Conservation (phyloP, 2,113 vertebrate species). For the Uropsilus gracilis region DNA sequence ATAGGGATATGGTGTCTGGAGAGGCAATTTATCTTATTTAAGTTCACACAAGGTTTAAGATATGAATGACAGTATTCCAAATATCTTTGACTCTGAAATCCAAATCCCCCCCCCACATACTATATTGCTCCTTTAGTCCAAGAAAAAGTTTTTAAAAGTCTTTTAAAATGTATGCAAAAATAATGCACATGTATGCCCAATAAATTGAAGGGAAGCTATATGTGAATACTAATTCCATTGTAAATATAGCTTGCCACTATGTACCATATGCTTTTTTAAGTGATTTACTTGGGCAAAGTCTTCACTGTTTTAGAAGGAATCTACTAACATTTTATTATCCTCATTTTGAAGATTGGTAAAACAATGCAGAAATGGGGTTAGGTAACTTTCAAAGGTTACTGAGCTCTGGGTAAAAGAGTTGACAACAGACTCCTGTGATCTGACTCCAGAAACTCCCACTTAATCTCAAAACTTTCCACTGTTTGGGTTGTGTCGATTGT, state of each 20-base stretch:
- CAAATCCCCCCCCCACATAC: neutral
- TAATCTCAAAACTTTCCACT: neutral
- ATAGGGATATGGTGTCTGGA: neutral
- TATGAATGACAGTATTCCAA: neutral
- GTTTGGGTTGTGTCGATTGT: neutral
- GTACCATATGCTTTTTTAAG: neutral
- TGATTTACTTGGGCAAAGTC: neutral
- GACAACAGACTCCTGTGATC: neutral
- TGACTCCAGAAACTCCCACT: neutral
- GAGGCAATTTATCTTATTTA: neutral
- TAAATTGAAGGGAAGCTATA: neutral
- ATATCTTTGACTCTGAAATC: neutral
- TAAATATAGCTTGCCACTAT: neutral
- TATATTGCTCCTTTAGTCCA: neutral
- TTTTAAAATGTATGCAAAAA: neutral
- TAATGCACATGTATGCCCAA: neutral
- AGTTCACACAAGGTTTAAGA: neutral
- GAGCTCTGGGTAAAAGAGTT: neutral
- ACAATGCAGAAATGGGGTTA: neutral
- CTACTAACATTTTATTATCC: neutral
- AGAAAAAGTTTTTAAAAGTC: neutral
- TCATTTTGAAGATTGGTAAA: constrained; percentile 10
- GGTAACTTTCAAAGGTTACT: neutral
- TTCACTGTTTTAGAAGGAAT: neutral
- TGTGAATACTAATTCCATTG: neutral